Conservation (phyloP, 2,797 vertebrate species). For the Sebastes miniatus region DNA sequence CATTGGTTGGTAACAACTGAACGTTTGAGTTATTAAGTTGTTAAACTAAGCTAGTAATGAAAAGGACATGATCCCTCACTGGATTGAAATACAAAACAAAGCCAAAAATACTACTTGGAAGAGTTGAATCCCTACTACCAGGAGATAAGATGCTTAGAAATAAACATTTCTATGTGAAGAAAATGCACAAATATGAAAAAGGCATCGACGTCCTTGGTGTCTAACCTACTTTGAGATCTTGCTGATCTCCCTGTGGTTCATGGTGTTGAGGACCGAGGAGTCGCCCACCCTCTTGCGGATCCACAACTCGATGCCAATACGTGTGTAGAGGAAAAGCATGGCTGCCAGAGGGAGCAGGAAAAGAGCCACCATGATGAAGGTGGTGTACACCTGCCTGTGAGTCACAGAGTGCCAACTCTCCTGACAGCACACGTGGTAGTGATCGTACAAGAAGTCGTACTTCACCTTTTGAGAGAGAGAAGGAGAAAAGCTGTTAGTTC, state of each 20-base stretch:
- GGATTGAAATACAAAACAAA: not conserved
- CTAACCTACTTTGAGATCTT: conserved; percentile 83
- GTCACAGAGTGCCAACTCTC: conserved; percentile 81
- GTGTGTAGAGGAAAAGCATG: conserved; percentile 86
- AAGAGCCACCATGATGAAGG: conserved; percentile 88
- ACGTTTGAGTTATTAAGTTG: not conserved
- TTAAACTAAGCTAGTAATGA: not conserved
- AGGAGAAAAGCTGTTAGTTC: not conserved
- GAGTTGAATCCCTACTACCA: not conserved
- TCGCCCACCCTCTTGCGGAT: conserved; percentile 86
- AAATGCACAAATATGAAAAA: not conserved
- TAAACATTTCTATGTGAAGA: not conserved
- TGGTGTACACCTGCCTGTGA: conserved; percentile 83
- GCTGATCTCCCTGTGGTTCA: conserved; percentile 85
- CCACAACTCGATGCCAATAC: conserved; percentile 86
- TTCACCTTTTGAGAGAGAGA: conserved; percentile 80
- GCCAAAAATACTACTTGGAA: not conserved
- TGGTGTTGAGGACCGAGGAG: conserved; percentile 81
- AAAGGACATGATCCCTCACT: not conserved
- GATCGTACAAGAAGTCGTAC: conserved; percentile 88
- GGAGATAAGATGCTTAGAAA: not conserved
- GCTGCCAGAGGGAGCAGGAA: conserved; percentile 84
- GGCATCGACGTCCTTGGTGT: not conserved
- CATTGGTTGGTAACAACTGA: not conserved
- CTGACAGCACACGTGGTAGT: conserved; percentile 86